Evolutionary conservation across 2,888 invertebrate genomes (phyloP).

Genomic region (Melinaea menophilus): DNA sequence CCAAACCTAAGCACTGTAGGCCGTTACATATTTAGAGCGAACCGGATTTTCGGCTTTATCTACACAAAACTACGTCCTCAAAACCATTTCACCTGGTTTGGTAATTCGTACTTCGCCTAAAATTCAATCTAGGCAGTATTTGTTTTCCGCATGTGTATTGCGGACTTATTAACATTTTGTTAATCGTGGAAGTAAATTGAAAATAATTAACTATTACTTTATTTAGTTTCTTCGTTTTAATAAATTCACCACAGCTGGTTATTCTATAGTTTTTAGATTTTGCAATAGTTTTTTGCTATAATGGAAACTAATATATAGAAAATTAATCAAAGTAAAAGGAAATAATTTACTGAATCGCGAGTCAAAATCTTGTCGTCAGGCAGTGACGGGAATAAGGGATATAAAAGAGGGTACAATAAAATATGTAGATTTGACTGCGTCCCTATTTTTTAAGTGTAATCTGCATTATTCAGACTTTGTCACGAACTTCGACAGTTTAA

Average conservation of each 20-base stretch:
- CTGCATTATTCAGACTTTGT: conserved; percentile 78
- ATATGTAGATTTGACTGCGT: conserved; percentile 76
- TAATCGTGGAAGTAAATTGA: no score
- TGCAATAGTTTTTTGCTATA: no score
- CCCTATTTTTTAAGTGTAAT: conserved; percentile 77
- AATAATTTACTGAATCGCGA: conserved; percentile 25
- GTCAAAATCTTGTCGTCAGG: conserved; percentile 41
- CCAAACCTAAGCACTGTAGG: conserved; percentile 43
- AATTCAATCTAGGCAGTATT: conserved; percentile 42
- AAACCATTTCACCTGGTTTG: conserved; percentile 42
- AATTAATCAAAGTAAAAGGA: conserved; percentile 1
- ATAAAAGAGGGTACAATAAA: conserved; percentile 73
- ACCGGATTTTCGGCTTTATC: conserved; percentile 42
- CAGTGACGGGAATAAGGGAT: conserved; percentile 54
- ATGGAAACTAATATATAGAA: background rate
- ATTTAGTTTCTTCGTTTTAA: no score
- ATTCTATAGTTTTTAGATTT: no score
- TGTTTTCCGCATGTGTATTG: conserved; percentile 15
- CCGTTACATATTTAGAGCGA: conserved; percentile 47
- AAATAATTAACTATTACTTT: no score
- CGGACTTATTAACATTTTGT: no score
- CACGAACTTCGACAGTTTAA: conserved; percentile 79
- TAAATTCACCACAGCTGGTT: no score
- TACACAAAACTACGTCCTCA: conserved; percentile 43
- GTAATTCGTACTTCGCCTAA: conserved; percentile 51